A percentile compares a stretch with the other conserved stretches of the same genome.
Conservation (phyloP, 2,888 invertebrate species). For the Strigamia crassipes region DNA sequence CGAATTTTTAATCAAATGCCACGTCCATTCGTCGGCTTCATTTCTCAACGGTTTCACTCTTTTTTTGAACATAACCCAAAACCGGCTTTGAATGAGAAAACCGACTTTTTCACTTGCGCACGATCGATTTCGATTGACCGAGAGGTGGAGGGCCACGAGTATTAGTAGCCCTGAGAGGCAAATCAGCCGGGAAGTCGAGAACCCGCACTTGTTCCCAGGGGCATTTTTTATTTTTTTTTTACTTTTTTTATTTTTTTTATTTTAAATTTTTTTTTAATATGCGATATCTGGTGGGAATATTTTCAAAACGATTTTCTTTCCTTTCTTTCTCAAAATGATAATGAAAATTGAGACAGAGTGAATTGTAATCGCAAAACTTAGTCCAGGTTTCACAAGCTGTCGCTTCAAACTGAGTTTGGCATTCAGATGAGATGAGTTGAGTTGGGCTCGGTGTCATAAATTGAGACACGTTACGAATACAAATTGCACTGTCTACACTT, state of each 20-base stretch:
- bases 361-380: background rate
- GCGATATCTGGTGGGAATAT: background rate
- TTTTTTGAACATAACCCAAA: background rate
- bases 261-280: background rate
- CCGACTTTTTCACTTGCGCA: background rate
- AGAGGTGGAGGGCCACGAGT: background rate
- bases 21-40: background rate
- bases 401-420: background rate
- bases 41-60: background rate
- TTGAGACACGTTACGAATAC: background rate
- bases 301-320: background rate
- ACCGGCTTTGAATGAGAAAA: background rate
- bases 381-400: background rate
- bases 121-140: background rate
- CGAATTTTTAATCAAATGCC: background rate
- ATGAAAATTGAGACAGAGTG: background rate
- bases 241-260: background rate
- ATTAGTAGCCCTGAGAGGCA: background rate
- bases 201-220: background rate
- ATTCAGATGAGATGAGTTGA: background rate
- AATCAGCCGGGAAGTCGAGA: background rate
- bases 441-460: background rate
- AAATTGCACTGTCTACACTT: background rate
- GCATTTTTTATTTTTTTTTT: background rate
- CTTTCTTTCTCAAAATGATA: background rate